A percentile compares a stretch with the other conserved stretches of the same genome.
Evolutionary conservation across 2,888 invertebrate genomes (phyloP).

Genomic region (Drosophila seclusa): DNA sequence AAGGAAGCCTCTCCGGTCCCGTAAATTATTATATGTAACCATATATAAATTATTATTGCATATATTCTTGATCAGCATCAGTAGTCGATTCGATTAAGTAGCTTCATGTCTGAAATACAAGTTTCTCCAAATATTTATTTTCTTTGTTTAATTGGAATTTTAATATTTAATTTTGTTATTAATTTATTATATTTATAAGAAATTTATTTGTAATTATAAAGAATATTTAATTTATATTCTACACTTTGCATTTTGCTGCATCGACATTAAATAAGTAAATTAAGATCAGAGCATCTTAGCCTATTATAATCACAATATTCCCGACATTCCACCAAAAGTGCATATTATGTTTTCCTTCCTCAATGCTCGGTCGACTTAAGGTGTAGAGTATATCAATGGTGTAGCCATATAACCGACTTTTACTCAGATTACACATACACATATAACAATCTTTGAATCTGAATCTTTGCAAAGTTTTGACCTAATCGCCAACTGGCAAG

Average conservation of each 20-base stretch:
- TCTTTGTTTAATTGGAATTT: neutral
- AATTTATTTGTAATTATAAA: neutral
- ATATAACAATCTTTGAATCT: neutral
- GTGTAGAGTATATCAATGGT: neutral
- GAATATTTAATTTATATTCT: neutral
- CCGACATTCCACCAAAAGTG: neutral
- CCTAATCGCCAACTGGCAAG: neutral
- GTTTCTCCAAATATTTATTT: neutral
- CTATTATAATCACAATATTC: neutral
- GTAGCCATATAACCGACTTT: constrained; percentile 5
- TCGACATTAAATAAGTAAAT: neutral
- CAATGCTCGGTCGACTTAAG: too few relatives aligned
- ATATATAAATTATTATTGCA: neutral
- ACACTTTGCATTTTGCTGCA: too few relatives aligned
- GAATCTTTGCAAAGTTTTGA: constrained; percentile 5
- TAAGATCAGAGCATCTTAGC: fast-evolving
- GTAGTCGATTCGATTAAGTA: neutral
- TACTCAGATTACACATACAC: neutral
- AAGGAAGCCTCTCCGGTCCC: fast-evolving
- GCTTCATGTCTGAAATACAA: too few relatives aligned
- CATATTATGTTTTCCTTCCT: neutral
- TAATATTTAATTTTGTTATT: neutral
- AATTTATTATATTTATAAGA: neutral
- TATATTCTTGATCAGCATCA: neutral
- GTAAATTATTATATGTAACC: neutral